These are phyloP conservation scores for Glaucidium brasilianum DNA, from an alignment of 2,113 vertebrate species.

Conservation along the genomic window DNA sequence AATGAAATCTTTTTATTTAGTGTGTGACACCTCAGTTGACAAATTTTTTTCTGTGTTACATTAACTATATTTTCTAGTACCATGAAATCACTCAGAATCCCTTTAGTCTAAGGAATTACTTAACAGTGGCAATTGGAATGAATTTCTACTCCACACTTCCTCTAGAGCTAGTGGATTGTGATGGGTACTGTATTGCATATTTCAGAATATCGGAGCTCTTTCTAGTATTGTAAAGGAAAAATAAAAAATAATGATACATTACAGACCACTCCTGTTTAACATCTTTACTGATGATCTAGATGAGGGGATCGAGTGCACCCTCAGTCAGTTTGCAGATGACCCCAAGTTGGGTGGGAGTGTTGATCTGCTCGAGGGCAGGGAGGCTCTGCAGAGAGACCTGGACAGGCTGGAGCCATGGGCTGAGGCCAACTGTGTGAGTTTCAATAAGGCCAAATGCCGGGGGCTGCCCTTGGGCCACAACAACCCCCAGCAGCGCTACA, in stretches of 20 bases:
- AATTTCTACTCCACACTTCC: conserved; percentile 56
- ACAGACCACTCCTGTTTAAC: too few species aligned
- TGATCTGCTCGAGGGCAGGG: too few species aligned
- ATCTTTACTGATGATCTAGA: too few species aligned
- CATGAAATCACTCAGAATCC: conserved; percentile 61
- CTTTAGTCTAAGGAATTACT: conserved; percentile 48
- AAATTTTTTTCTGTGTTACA: conserved; percentile 62
- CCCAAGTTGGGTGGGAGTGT: too few species aligned
- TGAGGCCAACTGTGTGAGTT: too few species aligned
- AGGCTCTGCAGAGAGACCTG: too few species aligned
- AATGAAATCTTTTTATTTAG: conserved; percentile 45
- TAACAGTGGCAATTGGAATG: conserved; percentile 66
- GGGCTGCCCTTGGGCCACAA: too few species aligned
- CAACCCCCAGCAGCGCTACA: too few species aligned
- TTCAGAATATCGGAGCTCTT: conserved; percentile 45
- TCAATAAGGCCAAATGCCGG: too few species aligned
- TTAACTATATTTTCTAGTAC: conserved; percentile 47
- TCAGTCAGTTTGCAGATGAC: too few species aligned
- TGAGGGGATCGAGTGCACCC: too few species aligned
- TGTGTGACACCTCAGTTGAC: conserved; percentile 36
- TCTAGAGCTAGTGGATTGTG: conserved; percentile 25
- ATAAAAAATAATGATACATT: background rate
- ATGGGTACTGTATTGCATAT: conserved; percentile 20
- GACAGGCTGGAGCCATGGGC: too few species aligned
- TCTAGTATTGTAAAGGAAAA: conserved; percentile 15